Percentiles rank a stretch among this genome's conserved stretches.
These are phyloP conservation scores for Peribatodes rhomboidaria DNA, from an alignment of 2,888 invertebrate species.

Conservation along the genomic window DNA sequence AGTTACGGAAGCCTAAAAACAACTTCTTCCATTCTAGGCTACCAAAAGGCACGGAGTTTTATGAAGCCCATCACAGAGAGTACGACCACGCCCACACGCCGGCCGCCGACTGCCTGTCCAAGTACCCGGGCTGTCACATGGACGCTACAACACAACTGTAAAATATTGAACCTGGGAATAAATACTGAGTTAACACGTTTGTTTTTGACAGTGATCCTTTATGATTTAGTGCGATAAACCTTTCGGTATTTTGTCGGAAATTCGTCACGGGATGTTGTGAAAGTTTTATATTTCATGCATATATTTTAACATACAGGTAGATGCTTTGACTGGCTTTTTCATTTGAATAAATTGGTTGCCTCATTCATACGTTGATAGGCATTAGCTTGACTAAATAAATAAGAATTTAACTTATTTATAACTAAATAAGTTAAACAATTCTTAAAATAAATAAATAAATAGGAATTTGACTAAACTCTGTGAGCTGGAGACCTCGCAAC, in stretches of 20 bases:
- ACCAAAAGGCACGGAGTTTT: conserved; percentile 73
- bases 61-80: conserved; percentile 71
- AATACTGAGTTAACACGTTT: conserved; percentile 27
- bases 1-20: neutral
- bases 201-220: conserved; percentile 26
- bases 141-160: conserved; percentile 33
- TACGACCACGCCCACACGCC: conserved; percentile 81
- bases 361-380: too few relatives aligned
- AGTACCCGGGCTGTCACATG: conserved; percentile 77
- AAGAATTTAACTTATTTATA: too few relatives aligned
- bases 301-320: too few relatives aligned
- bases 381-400: too few relatives aligned
- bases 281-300: too few relatives aligned
- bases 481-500: too few relatives aligned
- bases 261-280: conserved; percentile 4
- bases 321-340: too few relatives aligned
- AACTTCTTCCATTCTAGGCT: conserved; percentile 68
- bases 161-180: conserved; percentile 28
- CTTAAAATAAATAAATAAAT: too few relatives aligned
- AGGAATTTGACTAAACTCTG: too few relatives aligned
- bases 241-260: conserved; percentile 14
- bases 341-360: too few relatives aligned
- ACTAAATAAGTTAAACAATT: too few relatives aligned
- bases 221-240: conserved; percentile 27
- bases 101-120: conserved; percentile 69